Evolutionary conservation across 2,797 vertebrate species (phyloP), one percentile per base, ranked within the genome.

Genomic region (Hipposideros larvatus): DNA sequence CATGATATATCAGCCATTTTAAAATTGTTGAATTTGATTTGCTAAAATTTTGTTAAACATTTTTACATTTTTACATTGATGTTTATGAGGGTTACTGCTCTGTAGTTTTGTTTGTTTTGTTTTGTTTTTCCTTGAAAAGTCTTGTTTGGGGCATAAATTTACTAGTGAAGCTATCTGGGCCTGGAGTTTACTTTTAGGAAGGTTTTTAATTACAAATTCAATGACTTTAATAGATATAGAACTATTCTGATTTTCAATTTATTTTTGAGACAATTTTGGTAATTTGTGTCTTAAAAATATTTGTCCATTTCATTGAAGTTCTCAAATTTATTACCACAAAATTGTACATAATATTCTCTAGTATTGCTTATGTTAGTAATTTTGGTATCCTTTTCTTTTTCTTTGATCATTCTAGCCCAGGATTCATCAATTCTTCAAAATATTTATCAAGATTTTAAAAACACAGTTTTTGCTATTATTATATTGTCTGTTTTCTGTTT

Each of bases 41-140:
- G 16, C 14, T 90, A 87, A 82, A 77, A 41, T 82, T 71, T 80
- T 80, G 31, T 86, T 80, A 63, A 89, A 89, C 6, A 37, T 74
- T 43, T 91, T 61, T 80, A 89, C 6, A 37, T 74, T 43, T 91
- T 61, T 80, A 37, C 43, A 37, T 63, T 68, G 11, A 21, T 66
- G 15, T 59, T 86, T 90, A 46, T 59, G 21, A 92, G 21, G n/a
- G n/a, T 88, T 88, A 78, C 3, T 78, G 21, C 41, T 73, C 26
- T 51, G 16, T 4, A 94, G 34, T 73, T 59, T 57, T 65, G 14
- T 51, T 51, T 51, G 11, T 51, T 51, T 51, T 51, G 14, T 16
- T 93, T 53, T 90, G 57, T 79, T 43, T 24, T 51, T 51, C 11
- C 83, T 85, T 74, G 13, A 61, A 70, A 75, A 59, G 28, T 61